Base-by-base conservation (phyloP, 2,888 invertebrate genomes). In the Smittia aterrima region DNA sequence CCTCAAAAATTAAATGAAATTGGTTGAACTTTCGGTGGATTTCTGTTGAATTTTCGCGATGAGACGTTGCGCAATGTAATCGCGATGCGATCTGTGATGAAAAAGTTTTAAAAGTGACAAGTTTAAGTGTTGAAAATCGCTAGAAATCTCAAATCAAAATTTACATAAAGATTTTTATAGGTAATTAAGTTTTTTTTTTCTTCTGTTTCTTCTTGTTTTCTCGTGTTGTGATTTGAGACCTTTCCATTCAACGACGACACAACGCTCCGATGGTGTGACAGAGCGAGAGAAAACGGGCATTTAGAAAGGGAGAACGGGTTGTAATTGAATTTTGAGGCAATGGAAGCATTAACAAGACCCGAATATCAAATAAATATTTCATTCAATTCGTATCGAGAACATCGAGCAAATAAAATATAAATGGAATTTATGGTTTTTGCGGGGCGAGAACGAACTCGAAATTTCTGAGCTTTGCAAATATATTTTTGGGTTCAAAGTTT, bases 141-240 rank as follows among this genome's bases (percentile, higher is more conserved):
- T 25, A 38, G 22, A 62, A 72, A 54, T 72, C 66, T 24, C 38
- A 40, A 16, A n/a, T 62, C 54, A 7, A 64, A 74, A 74, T 74
- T 74, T 74, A 74, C 74, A 74, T 74, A 74, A 74, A 72, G 47
- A 64, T 64, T 66, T 73, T 73, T 74, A 74, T 47, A 74, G 64
- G 66, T 74, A 74, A 74, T 74, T 74, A 74, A 74, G 58, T 54
- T 72, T 41, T 62, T n/a, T n/a, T n/a, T n/a, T n/a, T 72, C 24
- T 38, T 72, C 40, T 62, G 58, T 24, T 58, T 22, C 40, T 72
- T 62, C 72, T 53, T 54, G 38, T 58, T 62, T 27, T 70, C 20
- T 71, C 71, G 62, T 54, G 58, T 72, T 72, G 72, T 40, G 72
- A 72, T 72, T 72, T 72, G 72, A 72, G 53, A 72, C 72, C 72